A percentile compares a stretch with the other conserved stretches of the same genome.
Evolutionary conservation across 2,888 invertebrate species (phyloP).

Genomic region (Aproaerema taeniolella): DNA sequence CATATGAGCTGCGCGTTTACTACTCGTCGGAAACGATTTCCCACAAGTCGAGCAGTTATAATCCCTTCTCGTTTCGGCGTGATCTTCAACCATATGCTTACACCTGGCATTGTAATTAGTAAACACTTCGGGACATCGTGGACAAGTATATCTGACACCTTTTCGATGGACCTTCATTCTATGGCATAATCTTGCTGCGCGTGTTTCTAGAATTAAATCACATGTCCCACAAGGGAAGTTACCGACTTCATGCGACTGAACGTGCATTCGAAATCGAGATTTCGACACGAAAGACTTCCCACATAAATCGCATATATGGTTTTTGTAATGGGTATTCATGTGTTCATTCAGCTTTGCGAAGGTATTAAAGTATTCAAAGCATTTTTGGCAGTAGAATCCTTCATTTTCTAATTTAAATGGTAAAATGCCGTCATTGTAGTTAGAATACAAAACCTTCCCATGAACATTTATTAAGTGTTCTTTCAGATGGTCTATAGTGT

Average conservation of each 20-base stretch:
- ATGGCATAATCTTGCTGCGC: conserved; percentile 51
- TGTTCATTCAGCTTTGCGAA: conserved; percentile 61
- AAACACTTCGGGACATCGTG: conserved; percentile 55
- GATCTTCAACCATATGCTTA: conserved; percentile 53
- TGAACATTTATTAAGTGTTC: conserved; percentile 44
- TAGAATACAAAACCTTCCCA: conserved; percentile 33
- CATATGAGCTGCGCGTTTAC: conserved; percentile 50
- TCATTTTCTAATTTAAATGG: conserved; percentile 55
- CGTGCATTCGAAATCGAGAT: conserved; percentile 56
- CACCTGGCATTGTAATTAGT: conserved; percentile 52
- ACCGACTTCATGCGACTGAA: conserved; percentile 55
- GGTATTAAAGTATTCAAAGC: conserved; percentile 37
- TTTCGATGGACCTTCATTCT: conserved; percentile 48
- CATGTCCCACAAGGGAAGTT: conserved; percentile 59
- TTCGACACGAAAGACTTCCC: conserved; percentile 62
- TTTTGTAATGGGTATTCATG: conserved; percentile 62
- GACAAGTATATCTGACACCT: conserved; percentile 56
- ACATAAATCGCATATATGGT: conserved; percentile 60
- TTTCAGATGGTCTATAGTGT: conserved; percentile 45
- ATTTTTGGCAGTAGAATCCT: conserved; percentile 52
- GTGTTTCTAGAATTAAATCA: conserved; percentile 44
- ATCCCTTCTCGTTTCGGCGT: conserved; percentile 41
- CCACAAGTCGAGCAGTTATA: conserved; percentile 47
- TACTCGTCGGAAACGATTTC: conserved; percentile 46
- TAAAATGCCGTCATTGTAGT: conserved; percentile 58